These are phyloP conservation scores for Neelides folsomi DNA, from an alignment of 2,888 invertebrate genomes.

Conservation along the genomic window DNA sequence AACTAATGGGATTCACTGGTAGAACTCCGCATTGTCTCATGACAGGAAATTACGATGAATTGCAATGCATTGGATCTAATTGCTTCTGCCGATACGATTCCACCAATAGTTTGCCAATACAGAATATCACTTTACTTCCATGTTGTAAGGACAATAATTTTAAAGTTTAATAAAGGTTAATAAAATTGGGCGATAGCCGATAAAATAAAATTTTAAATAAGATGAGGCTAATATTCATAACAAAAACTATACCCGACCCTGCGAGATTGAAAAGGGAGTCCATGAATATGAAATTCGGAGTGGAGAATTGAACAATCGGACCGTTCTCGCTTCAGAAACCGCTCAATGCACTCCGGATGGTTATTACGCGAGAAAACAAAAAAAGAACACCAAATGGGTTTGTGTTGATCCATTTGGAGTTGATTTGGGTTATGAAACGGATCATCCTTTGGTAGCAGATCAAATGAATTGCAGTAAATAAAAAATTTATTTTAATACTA, in stretches of 20 bases:
- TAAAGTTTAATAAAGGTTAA: neutral
- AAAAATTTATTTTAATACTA: neutral
- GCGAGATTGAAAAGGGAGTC: slow-evolving; percentile 17
- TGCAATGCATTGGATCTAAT: slow-evolving; percentile 51
- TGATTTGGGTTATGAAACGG: slow-evolving; percentile 38
- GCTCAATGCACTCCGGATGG: slow-evolving; percentile 31
- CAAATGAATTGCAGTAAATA: slow-evolving; percentile 35
- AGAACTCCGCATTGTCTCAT: slow-evolving; percentile 46
- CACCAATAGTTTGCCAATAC: slow-evolving; percentile 7
- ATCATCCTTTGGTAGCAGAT: slow-evolving; percentile 38
- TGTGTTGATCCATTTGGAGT: slow-evolving; percentile 47
- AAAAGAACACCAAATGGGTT: slow-evolving; percentile 34
- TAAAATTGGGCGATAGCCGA: neutral
- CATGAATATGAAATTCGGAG: slow-evolving; percentile 16
- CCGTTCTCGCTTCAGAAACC: slow-evolving; percentile 18
- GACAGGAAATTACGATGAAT: slow-evolving; percentile 53
- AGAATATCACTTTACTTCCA: slow-evolving; percentile 10
- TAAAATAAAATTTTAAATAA: slow-evolving; percentile 1
- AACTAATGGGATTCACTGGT: slow-evolving; percentile 20
- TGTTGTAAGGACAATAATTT: slow-evolving; percentile 32
- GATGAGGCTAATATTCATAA: neutral
- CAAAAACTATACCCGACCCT: slow-evolving; percentile 17
- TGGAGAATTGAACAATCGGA: slow-evolving; percentile 10
- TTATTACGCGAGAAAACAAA: slow-evolving; percentile 25
- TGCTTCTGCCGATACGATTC: slow-evolving; percentile 40